Percentiles rank a stretch among this genome's conserved stretches.
These are phyloP conservation scores for zebrafish (Danio rerio) DNA, from an alignment of 2,113 vertebrate genomes.

Conservation along the genomic window GRCz12tu NC_133189.1:7726001-7726500, in stretches of 20 bases:
- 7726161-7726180: constrained; percentile 95
- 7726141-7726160: constrained; percentile 90
- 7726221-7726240: constrained; percentile 98
- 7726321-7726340: constrained; percentile 92
- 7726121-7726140: constrained; percentile 97
- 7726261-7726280: constrained; percentile 94
- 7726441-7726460: constrained; percentile 89
- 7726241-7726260: constrained; percentile 95
- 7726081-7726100: constrained; percentile 96
- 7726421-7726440: constrained; percentile 91
- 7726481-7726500: constrained; percentile 93
- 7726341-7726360: constrained; percentile 91
- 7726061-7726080: constrained; percentile 96
- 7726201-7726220: constrained; percentile 95
- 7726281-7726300: constrained; percentile 77
- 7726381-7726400: constrained; percentile 80
- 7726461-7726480: constrained; percentile 89
- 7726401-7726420: constrained; percentile 90
- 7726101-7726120: constrained; percentile 96
- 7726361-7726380: constrained; percentile 87
- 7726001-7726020: constrained; percentile 93
- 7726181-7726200: constrained; percentile 98
- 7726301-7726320: constrained; percentile 89
- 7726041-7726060: constrained; percentile 98
- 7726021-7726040: constrained; percentile 91